These are phyloP conservation scores for Phodopus roborovskii DNA, from an alignment of 2,113 vertebrate species.

Conservation along the genomic window DNA sequence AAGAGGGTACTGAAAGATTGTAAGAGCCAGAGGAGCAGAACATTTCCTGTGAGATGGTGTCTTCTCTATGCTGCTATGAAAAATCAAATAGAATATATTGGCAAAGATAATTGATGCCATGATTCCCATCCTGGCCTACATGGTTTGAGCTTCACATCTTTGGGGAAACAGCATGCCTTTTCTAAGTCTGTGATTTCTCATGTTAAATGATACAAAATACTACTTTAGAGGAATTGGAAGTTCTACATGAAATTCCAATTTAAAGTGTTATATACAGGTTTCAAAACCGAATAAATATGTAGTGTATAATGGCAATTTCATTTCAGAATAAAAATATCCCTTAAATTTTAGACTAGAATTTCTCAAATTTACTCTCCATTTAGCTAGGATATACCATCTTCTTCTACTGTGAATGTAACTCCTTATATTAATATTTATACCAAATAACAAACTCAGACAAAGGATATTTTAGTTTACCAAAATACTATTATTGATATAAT, in stretches of 20 bases:
- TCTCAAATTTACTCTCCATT: not conserved
- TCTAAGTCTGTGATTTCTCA: not conserved
- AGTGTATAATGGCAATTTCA: not conserved
- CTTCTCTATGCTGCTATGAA: not conserved
- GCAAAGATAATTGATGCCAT: not conserved
- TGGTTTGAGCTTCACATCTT: not conserved
- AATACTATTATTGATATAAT: not conserved
- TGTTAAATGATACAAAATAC: not conserved
- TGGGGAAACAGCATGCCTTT: not conserved
- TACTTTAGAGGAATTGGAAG: not conserved
- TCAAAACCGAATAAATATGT: not conserved
- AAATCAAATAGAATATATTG: not conserved
- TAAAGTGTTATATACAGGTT: not conserved
- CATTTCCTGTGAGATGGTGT: not conserved
- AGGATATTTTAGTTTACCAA: slow-evolving; percentile 20
- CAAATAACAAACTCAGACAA: not conserved
- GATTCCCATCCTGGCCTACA: not conserved
- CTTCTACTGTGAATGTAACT: not conserved
- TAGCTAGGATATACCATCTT: not conserved
- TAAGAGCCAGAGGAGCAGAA: not conserved
- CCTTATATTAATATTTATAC: not conserved
- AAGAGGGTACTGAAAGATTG: not conserved
- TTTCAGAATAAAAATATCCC: not conserved
- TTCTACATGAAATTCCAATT: not conserved
- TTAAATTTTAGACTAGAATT: not conserved